phyloP scores from a whole-genome alignment of 2,797 vertebrate species.

The Prionace glauca region DNA sequence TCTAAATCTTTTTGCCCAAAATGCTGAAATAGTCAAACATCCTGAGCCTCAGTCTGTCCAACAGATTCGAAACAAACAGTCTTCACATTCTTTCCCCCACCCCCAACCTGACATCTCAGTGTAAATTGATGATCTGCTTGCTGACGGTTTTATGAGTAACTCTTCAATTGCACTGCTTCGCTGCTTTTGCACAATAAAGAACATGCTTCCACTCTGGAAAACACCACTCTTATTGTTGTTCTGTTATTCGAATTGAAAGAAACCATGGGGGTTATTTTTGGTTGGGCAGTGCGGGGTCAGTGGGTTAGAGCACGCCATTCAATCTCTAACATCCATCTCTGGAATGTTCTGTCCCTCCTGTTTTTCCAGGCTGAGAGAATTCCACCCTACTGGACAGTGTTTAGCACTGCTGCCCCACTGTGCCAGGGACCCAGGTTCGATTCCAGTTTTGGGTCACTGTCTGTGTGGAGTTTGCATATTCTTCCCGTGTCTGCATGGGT shows the following conservation, averaged over 20 bases:
- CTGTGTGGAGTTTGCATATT: too few species aligned
- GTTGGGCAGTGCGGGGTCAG: neutral
- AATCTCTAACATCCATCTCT: neutral
- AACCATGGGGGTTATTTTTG: neutral
- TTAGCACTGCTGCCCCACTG: too few species aligned
- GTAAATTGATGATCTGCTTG: neutral
- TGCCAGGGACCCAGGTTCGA: too few species aligned
- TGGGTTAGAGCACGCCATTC: neutral
- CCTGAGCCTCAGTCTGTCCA: neutral
- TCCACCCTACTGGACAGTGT: neutral
- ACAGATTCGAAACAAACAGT: neutral
- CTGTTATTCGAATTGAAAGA: neutral
- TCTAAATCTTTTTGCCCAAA: neutral
- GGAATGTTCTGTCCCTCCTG: neutral
- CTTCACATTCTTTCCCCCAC: neutral
- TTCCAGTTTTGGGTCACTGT: too few species aligned
- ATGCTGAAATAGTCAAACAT: neutral
- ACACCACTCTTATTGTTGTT: neutral
- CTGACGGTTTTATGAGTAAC: conserved; percentile 10
- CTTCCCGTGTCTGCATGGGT: too few species aligned
- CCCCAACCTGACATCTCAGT: neutral
- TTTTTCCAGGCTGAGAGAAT: neutral
- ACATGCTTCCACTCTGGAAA: neutral
- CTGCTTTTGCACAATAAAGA: neutral
- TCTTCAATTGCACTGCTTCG: neutral